A percentile compares a stretch with the other conserved stretches of the same genome.
phyloP scores from a whole-genome alignment of 2,797 vertebrate genomes.

The Austrolebias charrua region DNA sequence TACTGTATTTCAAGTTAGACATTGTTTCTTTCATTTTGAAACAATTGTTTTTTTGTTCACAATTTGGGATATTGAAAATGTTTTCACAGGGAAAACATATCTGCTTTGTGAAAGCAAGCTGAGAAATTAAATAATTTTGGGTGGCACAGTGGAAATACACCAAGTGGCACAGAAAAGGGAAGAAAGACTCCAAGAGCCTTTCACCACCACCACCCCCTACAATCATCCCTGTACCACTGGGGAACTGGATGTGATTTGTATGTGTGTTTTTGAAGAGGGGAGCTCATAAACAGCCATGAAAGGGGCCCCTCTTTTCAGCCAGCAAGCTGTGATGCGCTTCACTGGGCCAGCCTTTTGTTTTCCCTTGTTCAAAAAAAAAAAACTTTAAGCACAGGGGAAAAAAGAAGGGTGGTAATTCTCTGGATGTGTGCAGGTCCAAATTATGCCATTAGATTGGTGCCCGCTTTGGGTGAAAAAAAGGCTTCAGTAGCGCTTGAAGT shows the following conservation, averaged over 20 bases:
- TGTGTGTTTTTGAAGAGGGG: slow-evolving; percentile 79
- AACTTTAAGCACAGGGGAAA: slow-evolving; percentile 59
- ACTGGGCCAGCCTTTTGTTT: slow-evolving; percentile 75
- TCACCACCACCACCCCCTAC: slow-evolving; percentile 24
- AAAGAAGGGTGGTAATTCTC: slow-evolving; percentile 65
- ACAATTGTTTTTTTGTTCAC: not conserved
- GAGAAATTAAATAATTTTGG: slow-evolving; percentile 22
- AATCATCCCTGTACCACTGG: slow-evolving; percentile 58
- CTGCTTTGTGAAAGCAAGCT: slow-evolving; percentile 22
- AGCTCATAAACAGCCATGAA: slow-evolving; percentile 80
- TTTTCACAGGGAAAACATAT: not conserved
- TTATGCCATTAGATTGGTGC: slow-evolving; percentile 77
- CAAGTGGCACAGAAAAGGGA: slow-evolving; percentile 42
- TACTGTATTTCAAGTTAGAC: not conserved
- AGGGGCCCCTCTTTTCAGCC: slow-evolving; percentile 77
- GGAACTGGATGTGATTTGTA: slow-evolving; percentile 80
- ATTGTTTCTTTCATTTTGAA: not conserved
- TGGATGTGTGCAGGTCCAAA: slow-evolving; percentile 71
- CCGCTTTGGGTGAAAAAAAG: slow-evolving; percentile 59
- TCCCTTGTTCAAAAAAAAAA: slow-evolving; percentile 62
- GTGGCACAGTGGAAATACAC: slow-evolving; percentile 44
- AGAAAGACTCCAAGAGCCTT: slow-evolving; percentile 39
- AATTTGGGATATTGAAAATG: not conserved
- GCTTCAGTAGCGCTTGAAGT: slow-evolving; percentile 74
- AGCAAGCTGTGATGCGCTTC: slow-evolving; percentile 73